A percentile compares a stretch with the other conserved stretches of the same genome.
These are phyloP conservation scores for Microtus pennsylvanicus DNA, from an alignment of 2,113 vertebrate species.

Conservation along the genomic window DNA sequence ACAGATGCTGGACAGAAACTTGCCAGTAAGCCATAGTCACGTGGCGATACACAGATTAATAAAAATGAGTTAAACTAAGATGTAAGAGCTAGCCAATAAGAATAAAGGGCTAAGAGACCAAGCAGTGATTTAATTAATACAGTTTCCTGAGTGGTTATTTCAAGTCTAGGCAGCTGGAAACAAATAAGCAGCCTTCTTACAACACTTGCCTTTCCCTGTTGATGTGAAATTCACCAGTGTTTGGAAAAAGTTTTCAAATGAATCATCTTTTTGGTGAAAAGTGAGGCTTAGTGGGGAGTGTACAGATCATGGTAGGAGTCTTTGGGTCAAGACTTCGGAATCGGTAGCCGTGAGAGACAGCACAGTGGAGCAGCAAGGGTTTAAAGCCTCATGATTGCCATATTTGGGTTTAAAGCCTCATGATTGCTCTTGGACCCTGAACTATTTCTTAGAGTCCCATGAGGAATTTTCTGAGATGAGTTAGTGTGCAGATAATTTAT, in stretches of 20 bases:
- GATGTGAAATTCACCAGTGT: background rate
- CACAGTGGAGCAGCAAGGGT: background rate
- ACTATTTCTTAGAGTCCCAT: background rate
- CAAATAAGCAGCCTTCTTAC: no score
- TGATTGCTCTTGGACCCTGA: background rate
- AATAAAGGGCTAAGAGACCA: no score
- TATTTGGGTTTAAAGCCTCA: background rate
- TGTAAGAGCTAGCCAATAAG: no score
- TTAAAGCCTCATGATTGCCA: background rate
- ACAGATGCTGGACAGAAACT: no score
- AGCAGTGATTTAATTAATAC: no score
- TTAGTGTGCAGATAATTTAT: background rate
- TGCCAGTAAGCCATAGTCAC: no score
- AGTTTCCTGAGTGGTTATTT: no score
- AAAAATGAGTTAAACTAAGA: no score
- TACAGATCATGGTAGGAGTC: background rate
- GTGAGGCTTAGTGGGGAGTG: background rate
- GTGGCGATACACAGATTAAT: no score
- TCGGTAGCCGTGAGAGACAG: background rate
- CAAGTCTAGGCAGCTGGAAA: no score
- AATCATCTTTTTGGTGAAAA: background rate
- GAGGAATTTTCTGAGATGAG: constrained; percentile 1
- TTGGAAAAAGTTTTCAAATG: background rate
- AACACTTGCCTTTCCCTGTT: background rate
- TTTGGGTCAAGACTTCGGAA: background rate